Conservation (phyloP, 2,797 vertebrate genomes). For the Buceros bicornis region DNA sequence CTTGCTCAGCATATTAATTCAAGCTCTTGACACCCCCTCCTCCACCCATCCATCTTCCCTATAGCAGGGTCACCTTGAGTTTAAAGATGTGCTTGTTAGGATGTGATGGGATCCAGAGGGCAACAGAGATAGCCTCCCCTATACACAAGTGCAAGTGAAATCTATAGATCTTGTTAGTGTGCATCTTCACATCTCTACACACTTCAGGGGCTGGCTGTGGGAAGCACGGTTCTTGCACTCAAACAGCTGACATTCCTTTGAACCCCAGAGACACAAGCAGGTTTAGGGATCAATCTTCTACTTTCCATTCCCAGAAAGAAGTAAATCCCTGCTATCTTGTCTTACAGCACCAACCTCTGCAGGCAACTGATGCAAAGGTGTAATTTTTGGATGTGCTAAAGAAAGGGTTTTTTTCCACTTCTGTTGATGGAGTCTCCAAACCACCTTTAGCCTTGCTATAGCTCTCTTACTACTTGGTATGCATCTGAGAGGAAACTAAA, state of each 20-base stretch:
- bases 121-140: not conserved
- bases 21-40: conserved; percentile 11
- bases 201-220: not conserved
- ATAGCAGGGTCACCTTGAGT: conserved; percentile 50
- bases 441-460: not conserved
- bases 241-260: not conserved
- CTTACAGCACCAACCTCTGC: not conserved
- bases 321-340: not conserved
- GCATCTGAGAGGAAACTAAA: not conserved
- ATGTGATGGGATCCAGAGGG: conserved; percentile 9
- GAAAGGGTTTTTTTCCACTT: not conserved
- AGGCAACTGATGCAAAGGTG: not conserved
- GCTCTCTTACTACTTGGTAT: not conserved
- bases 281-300: not conserved
- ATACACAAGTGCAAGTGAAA: not conserved
- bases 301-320: not conserved
- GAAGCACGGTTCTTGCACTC: not conserved
- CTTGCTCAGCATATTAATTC: conserved; percentile 42
- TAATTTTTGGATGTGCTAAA: not conserved
- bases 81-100: conserved; percentile 54
- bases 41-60: conserved; percentile 27
- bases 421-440: not conserved
- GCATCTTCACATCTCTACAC: not conserved
- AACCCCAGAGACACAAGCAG: not conserved
- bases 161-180: not conserved